Conservation (phyloP, 2,888 invertebrate genomes). For the Eupithecia subumbrata region DNA sequence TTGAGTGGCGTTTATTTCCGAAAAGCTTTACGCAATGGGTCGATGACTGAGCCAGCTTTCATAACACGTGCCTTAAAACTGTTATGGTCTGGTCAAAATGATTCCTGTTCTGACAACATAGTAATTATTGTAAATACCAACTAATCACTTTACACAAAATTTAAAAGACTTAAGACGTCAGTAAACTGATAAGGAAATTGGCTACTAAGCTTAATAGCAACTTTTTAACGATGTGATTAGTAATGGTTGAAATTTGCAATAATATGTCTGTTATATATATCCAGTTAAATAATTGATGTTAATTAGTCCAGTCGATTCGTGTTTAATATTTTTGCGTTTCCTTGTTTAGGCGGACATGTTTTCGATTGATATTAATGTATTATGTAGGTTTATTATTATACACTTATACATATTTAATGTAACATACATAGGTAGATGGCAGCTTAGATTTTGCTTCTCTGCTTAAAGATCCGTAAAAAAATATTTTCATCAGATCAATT, state of each 20-base stretch:
- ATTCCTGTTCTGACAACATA: not conserved
- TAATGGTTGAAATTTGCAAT: constrained; percentile 14
- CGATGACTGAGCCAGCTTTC: too few relatives aligned
- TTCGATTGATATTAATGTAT: not conserved
- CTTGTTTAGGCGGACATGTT: not conserved
- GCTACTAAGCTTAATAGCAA: constrained; percentile 12
- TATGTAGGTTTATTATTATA: not conserved
- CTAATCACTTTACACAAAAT: not conserved
- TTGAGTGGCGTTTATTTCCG: too few relatives aligned
- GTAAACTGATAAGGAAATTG: constrained; percentile 6
- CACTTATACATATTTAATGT: not conserved
- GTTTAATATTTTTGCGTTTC: constrained; percentile 12
- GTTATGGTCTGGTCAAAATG: not conserved
- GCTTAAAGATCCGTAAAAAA: not conserved
- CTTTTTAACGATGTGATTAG: constrained; percentile 5
- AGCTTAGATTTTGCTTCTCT: not conserved
- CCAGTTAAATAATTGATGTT: constrained; percentile 12
- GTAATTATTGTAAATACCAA: constrained; percentile 1
- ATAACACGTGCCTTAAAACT: not conserved
- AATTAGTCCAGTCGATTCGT: constrained; percentile 1
- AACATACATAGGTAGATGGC: not conserved
- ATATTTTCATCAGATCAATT: not conserved
- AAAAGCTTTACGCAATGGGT: too few relatives aligned
- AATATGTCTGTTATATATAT: constrained; percentile 3
- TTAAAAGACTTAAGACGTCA: constrained; percentile 3